These are phyloP conservation scores for Pelochelys cantorii DNA, from an alignment of 2,797 vertebrate species.

Conservation along the genomic window DNA sequence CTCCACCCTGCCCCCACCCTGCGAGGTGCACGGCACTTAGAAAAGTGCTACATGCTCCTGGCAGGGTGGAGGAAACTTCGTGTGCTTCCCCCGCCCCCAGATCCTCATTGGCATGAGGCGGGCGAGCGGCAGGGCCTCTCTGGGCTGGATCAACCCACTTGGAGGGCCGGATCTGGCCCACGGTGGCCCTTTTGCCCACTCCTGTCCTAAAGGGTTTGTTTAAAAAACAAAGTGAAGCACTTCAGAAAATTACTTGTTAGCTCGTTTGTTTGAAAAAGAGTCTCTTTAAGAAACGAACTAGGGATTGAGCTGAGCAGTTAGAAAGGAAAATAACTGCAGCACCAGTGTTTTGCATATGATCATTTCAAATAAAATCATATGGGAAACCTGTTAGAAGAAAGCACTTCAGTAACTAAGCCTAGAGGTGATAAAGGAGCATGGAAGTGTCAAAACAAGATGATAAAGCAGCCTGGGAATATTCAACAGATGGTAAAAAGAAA, in stretches of 20 bases:
- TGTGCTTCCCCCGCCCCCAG: no score
- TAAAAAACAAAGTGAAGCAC: background rate
- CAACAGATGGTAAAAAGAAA: conserved; percentile 23
- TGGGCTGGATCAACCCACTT: no score
- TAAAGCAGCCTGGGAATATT: background rate
- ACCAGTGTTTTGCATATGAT: background rate
- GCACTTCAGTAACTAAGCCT: conserved; percentile 8
- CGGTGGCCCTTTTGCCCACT: no score
- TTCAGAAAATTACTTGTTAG: background rate
- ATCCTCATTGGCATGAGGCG: no score
- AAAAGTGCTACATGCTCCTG: no score
- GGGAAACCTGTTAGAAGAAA: background rate
- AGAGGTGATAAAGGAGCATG: background rate
- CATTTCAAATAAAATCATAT: background rate
- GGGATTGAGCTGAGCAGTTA: background rate
- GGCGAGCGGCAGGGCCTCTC: no score
- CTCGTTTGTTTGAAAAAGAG: background rate
- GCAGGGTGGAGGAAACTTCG: no score
- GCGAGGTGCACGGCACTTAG: no score
- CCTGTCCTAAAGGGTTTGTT: background rate
- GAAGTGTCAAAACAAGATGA: conserved; percentile 11
- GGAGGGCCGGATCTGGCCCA: no score
- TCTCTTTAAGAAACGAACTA: background rate
- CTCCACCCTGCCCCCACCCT: no score
- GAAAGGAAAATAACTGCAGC: background rate